Base-by-base conservation (phyloP, 2,888 invertebrate genomes). In the Spodoptera picta region DNA sequence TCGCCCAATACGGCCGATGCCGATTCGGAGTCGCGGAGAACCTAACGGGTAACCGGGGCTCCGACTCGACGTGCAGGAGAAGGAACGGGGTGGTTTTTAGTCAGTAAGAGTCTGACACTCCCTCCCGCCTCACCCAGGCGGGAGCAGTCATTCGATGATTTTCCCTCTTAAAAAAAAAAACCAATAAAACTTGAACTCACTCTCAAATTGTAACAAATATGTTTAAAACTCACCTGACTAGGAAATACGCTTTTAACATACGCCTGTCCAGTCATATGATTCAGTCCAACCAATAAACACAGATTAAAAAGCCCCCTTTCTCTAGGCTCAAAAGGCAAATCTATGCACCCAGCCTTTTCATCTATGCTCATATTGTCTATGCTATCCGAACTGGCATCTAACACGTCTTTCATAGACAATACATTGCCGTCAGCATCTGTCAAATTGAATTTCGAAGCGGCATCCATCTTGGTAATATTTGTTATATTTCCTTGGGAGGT, bases 191-290 rank as follows among this genome's bases (percentile, higher is more conserved):
- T 19, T 1, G 19, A 1, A 19, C 19, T 19, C 19, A 19, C 19
- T 19, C 19, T 19, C 6, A 14, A 10, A 14, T 11, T 10, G 12
- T 23, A 19, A 19, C 19, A 47, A 24, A 23, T 3, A 46, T 23
- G 23, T 11, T 14, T 9, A 23, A 19, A 24, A 48, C 23, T 23
- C 82, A 97, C 97, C 91, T 96, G 94, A 69, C 90, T 89, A 5
- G 97, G 97, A 90, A 96, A 97, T 73, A 96, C 96, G 73, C 95
- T 96, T 84, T 97, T 97, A 60, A 97, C 96, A 84, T 97, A 97
- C 3, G 97, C 96, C 82, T 95, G 92, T 50, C 96, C 96, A 0
- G 95, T 95, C 90, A 96, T 95, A 79, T 95, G 94, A 77, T 96
- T 96, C 69, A 96, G 89, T 0, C 97, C 97, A 36, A 97, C 96